Evolutionary conservation across 35 echinoderm and acorn worm species (phyloP).

Genomic region (Apostichopus californicus): DNA sequence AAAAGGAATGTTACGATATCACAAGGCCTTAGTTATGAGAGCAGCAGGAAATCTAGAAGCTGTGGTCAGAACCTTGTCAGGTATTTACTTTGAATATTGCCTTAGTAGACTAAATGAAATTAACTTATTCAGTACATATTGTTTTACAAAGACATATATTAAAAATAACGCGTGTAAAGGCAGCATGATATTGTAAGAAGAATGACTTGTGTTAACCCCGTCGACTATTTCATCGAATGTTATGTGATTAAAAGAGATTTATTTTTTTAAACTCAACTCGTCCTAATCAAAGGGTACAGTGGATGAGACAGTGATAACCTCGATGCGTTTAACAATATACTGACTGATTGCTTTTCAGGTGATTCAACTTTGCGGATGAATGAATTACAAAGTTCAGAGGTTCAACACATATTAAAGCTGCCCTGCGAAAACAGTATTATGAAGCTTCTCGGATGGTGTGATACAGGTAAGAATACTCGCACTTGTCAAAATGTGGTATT

Average conservation of each 20-base stretch:
- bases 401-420: not conserved
- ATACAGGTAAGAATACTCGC: too few species aligned
- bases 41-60: too few species aligned
- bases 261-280: not conserved
- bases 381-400: not conserved
- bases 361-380: not conserved
- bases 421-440: not conserved
- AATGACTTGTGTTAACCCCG: not conserved
- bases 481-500: not conserved
- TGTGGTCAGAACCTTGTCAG: not conserved
- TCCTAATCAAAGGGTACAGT: not conserved
- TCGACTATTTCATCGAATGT: not conserved
- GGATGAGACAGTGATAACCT: not conserved
- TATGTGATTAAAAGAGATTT: not conserved
- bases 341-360: not conserved
- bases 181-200: not conserved
- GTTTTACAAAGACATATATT: too few species aligned
- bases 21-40: too few species aligned
- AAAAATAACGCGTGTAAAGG: not conserved
- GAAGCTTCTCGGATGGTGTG: too few species aligned
- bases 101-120: not conserved
- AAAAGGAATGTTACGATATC: too few species aligned
- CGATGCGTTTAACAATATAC: not conserved
- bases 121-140: not conserved
- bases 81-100: not conserved